Base-by-base conservation (phyloP, 1,140 invertebrate genomes). In the Metopolophium dirhodum region DNA sequence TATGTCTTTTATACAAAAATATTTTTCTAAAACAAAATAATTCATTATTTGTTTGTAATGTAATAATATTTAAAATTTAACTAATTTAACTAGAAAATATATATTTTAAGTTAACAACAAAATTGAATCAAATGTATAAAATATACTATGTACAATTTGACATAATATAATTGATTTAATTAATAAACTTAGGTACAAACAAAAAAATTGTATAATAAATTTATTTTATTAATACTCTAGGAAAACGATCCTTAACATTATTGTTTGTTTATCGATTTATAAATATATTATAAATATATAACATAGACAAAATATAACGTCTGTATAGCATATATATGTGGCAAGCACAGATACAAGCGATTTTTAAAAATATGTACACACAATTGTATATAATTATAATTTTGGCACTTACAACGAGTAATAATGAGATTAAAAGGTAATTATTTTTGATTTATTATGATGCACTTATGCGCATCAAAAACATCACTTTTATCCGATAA, bases 341-440 rank as follows among this genome's bases (percentile, higher is more conserved):
- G 30, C 35, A n/a, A 47, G 49, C 49, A 86, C 82, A 54, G n/a
- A 83, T n/a, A 68, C 47, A 41, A 85, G 18, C 35, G 35, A 22
- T 92, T 54, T 51, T 91, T 9, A 41, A 91, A 82, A 91, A 91
- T 85, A 89, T 51, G 1, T 51, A 88, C 47, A 57, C 45, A 30
- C 6, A 86, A n/a, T n/a, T 77, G n/a, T 77, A 18, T 77, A 90
- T 82, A 92, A 82, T 83, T 77, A 83, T 57, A 86, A 93, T 93
- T 93, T 93, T 93, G 91, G 91, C 91, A 93, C 91, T 93, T 86
- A 93, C 68, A 57, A 57, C 82, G 49, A 86, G 45, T 93, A 86
- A 93, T 41, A 85, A 85, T 85, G 91, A 93, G 91, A 93, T 93
- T 93, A 93, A 93, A 93, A 86, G 49, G 85, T 85, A 92, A 92